phyloP scores from a whole-genome alignment of 2,888 invertebrate genomes.

The Chloromyia formosa region DNA sequence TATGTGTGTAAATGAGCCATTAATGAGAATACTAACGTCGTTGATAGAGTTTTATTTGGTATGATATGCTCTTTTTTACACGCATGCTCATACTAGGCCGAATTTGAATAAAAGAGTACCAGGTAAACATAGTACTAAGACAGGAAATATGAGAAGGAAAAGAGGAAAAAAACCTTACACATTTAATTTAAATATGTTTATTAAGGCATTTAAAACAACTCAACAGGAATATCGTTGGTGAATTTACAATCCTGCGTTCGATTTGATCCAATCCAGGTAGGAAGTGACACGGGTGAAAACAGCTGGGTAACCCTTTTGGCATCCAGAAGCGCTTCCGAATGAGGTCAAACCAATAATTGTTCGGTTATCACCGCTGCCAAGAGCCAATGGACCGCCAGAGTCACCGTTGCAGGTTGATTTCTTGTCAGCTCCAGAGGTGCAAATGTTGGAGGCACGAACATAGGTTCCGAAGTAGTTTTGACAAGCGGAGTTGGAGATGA shows the following conservation, averaged over 20 bases:
- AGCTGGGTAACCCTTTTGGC: conserved; percentile 53
- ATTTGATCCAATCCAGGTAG: conserved; percentile 26
- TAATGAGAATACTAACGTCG: too few relatives aligned
- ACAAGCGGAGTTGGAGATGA: conserved; percentile 20
- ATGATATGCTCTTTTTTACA: too few relatives aligned
- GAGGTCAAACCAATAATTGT: conserved; percentile 61
- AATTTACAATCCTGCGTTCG: conserved; percentile 27
- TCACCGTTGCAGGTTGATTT: conserved; percentile 65
- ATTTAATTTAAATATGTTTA: too few relatives aligned
- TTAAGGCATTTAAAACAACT: too few relatives aligned
- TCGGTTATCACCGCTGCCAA: conserved; percentile 53
- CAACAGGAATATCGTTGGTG: too few relatives aligned
- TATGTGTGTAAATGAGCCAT: too few relatives aligned
- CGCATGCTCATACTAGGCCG: too few relatives aligned
- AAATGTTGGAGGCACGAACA: conserved; percentile 55
- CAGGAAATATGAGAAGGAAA: too few relatives aligned
- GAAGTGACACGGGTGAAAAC: conserved; percentile 39
- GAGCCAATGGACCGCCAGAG: conserved; percentile 61
- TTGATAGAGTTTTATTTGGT: too few relatives aligned
- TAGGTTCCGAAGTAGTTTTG: conserved; percentile 14
- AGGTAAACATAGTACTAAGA: too few relatives aligned
- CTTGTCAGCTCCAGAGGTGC: conserved; percentile 60
- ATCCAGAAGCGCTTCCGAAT: conserved; percentile 61
- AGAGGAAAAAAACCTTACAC: too few relatives aligned
- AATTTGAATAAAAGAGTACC: too few relatives aligned